phyloP scores from a whole-genome alignment of 2,888 invertebrate species.

The Ommatoiulus sabulosus region DNA sequence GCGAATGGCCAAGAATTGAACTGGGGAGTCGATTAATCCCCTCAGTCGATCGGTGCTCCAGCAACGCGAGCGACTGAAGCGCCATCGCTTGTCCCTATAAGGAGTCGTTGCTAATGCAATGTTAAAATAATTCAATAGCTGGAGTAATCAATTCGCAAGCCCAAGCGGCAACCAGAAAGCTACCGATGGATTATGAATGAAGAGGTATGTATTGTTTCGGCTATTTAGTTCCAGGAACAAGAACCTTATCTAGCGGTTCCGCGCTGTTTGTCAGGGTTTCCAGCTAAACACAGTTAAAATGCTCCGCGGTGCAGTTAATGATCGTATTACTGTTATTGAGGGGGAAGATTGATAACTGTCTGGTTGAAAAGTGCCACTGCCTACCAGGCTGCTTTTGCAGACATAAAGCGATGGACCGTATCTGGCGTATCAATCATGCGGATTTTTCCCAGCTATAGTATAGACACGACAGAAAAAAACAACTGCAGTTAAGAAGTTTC shows the following conservation, averaged over 20 bases:
- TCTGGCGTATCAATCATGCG: constrained; percentile 3
- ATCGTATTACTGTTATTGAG: constrained; percentile 47
- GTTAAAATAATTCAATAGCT: not conserved
- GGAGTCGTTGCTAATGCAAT: not conserved
- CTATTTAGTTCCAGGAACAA: not conserved
- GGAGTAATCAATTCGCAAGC: not conserved
- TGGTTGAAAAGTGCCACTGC: constrained; percentile 32
- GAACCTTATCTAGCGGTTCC: not conserved
- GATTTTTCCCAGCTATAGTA: not conserved
- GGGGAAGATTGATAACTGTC: constrained; percentile 44
- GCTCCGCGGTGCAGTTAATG: not conserved
- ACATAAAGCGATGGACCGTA: constrained; percentile 40
- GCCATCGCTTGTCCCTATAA: not conserved
- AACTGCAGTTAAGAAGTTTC: not conserved
- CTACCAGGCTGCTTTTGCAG: constrained; percentile 18
- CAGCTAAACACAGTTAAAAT: not conserved
- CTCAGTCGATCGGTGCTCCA: not conserved
- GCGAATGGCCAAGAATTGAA: not conserved
- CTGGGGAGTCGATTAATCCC: not conserved
- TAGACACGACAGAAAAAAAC: not conserved
- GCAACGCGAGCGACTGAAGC: not conserved
- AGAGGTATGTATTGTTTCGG: not conserved
- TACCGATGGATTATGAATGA: constrained; percentile 5
- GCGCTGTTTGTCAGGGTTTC: not conserved
- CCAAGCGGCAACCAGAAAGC: not conserved